phyloP scores from a whole-genome alignment of 2,113 vertebrate genomes.

The Labeo catla region DNA sequence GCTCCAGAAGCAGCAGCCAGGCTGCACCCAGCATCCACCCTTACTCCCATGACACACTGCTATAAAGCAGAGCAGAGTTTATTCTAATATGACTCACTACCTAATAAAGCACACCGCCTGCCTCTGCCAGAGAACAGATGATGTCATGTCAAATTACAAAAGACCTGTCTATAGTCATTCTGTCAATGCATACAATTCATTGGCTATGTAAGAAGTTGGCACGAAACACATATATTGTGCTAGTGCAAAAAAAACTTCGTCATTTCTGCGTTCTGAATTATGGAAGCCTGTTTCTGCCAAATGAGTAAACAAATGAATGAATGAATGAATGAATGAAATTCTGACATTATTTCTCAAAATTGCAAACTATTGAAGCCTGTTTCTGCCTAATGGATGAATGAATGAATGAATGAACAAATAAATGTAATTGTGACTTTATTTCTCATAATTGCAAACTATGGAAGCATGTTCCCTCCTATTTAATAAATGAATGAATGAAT shows the following conservation, averaged over 20 bases:
- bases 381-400: too few relatives aligned
- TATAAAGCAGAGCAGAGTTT: conserved; percentile 22
- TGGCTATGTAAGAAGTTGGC: neutral
- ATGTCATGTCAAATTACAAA: conserved; percentile 16
- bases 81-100: conserved; percentile 48
- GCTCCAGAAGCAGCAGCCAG: conserved; percentile 39
- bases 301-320: neutral
- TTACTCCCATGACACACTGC: neutral
- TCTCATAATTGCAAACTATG: neutral
- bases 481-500: too few relatives aligned
- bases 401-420: neutral
- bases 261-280: neutral
- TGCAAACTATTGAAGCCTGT: too few relatives aligned
- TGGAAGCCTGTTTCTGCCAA: neutral
- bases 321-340: too few relatives aligned
- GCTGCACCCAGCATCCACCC: conserved; percentile 15
- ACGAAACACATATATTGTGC: neutral
- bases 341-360: too few relatives aligned
- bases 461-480: neutral
- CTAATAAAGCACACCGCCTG: conserved; percentile 30
- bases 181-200: conserved; percentile 37
- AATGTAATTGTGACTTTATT: too few relatives aligned
- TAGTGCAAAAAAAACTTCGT: neutral
- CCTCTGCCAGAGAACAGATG: neutral
- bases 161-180: conserved; percentile 32